These are phyloP conservation scores for Ranitomeya variabilis DNA, from an alignment of 2,113 vertebrate species.

Conservation along the genomic window DNA sequence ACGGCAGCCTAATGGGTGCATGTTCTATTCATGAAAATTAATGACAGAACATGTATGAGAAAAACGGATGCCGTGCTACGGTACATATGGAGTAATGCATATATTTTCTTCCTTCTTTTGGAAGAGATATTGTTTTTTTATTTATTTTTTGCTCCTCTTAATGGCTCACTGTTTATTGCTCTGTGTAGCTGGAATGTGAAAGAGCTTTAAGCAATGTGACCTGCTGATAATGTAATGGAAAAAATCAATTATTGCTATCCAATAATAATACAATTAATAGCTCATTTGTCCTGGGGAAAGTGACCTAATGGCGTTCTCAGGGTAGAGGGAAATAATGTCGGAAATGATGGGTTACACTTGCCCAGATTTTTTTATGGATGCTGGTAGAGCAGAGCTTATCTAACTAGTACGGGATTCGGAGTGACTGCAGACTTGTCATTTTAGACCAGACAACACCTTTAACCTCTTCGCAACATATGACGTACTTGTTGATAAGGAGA, in stretches of 20 bases:
- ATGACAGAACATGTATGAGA: no score
- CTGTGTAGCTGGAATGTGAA: not conserved
- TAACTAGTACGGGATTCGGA: no score
- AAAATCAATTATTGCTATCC: not conserved
- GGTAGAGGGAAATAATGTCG: not conserved
- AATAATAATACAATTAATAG: not conserved
- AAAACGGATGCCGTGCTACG: not conserved
- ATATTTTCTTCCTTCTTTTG: not conserved
- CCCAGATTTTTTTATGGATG: no score
- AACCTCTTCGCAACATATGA: no score
- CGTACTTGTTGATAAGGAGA: no score
- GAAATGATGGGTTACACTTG: not conserved
- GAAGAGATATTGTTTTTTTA: not conserved
- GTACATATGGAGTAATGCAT: not conserved
- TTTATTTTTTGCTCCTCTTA: not conserved
- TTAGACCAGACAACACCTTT: no score
- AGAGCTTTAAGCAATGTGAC: slow-evolving; percentile 19
- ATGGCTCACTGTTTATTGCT: not conserved
- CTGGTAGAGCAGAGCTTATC: no score
- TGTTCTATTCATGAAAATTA: no score
- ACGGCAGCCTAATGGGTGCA: no score
- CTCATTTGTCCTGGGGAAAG: not conserved
- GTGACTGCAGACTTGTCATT: no score
- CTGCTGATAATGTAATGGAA: not conserved
- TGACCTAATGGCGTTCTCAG: not conserved